Evolutionary conservation across 1,140 invertebrate species (phyloP), one percentile per base, ranked within the genome.

Genomic region (Paramacrobiotus metropolitanus): DNA sequence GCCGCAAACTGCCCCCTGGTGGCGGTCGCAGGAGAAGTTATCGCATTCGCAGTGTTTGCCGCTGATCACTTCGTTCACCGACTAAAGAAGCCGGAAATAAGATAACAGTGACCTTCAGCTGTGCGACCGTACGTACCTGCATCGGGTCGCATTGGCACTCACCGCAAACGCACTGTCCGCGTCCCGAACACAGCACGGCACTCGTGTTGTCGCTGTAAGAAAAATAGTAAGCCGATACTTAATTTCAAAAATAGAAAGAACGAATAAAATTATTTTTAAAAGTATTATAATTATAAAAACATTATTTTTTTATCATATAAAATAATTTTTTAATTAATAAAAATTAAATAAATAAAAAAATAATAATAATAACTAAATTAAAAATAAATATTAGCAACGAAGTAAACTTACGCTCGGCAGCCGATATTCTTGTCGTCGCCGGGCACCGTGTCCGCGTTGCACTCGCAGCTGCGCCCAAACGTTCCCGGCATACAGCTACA

Each of bases 401-500:
- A 55, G 48, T 24, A 55, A n/a, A n/a, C n/a, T n/a, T n/a, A n/a
- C n/a, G n/a, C n/a, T n/a, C n/a, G n/a, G 48, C 48, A 55, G 15
- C 48, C 48, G 48, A 24, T 24, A 18, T 55, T 24, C 48, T 55
- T 24, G 24, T 55, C 48, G 4, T 18, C 4, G 15, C 48, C 48
- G 4, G 48, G 9, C 4, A 55, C 24, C 15, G 4, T 9, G 48
- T 55, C 48, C 48, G 48, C 4, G 48, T 24, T 55, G 65, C 73
- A 74, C 48, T 72, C 68, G 65, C 73, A 74, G 31, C 65, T 64
- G 28, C 70, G 68, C 0, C 73, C 72, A 60, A 72, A 73, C 59
- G 66, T 62, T n/a, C 67, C 67, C n/a, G 67, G 65, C 61, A 69
- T 66, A 65, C 73, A 74, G 1, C 65, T 67, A 64, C 73, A 74